These are phyloP conservation scores for Kryphioiulus occultus DNA, from an alignment of 2,888 invertebrate species.

Conservation along the genomic window DNA sequence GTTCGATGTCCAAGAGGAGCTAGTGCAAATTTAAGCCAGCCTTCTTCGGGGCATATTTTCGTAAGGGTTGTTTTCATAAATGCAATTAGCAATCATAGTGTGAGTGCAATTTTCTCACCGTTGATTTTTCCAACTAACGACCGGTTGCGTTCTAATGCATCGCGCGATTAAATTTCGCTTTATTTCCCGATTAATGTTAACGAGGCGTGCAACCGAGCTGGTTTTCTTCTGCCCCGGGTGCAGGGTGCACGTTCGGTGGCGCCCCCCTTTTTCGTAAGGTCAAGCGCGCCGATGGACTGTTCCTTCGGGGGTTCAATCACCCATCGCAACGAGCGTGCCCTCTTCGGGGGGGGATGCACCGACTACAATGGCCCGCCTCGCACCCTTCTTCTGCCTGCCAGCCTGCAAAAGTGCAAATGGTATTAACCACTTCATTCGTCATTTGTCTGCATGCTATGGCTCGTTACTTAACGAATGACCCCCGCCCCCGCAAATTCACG, in stretches of 20 bases:
- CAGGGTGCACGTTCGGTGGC: not conserved
- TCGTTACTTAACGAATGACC: not conserved
- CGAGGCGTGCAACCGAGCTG: not conserved
- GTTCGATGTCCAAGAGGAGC: too few relatives aligned
- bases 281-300: constrained; percentile 21
- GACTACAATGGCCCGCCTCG: not conserved
- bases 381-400: not conserved
- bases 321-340: constrained; percentile 25
- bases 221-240: not conserved
- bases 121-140: too few relatives aligned
- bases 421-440: constrained; percentile 35
- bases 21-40: too few relatives aligned
- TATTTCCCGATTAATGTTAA: not conserved
- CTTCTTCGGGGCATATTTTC: too few relatives aligned
- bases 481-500: not conserved
- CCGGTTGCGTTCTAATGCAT: too few relatives aligned
- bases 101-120: too few relatives aligned
- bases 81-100: too few relatives aligned
- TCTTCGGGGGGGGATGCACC: not conserved
- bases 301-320: constrained; percentile 29
- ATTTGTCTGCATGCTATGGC: not conserved
- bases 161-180: not conserved
- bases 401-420: constrained; percentile 4
- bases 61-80: too few relatives aligned
- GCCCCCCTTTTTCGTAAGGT: not conserved